Evolutionary conservation across 2,113 vertebrate genomes (phyloP).

Genomic region (Collichthys lucidus): DNA sequence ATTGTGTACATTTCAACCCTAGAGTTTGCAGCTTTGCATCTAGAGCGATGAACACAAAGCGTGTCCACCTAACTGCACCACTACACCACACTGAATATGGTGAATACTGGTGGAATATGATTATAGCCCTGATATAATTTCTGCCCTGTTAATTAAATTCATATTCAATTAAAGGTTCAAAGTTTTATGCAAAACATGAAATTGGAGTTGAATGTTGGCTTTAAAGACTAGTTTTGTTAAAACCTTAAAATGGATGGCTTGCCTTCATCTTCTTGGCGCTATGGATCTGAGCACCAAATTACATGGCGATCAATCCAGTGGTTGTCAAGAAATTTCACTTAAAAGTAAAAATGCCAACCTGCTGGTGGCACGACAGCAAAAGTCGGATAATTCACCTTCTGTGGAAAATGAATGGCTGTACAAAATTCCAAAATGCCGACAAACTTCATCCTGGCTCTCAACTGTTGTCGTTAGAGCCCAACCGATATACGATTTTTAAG

Average conservation of each 20-base stretch:
- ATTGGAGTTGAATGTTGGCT: neutral
- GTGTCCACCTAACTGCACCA: neutral
- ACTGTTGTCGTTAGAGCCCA: neutral
- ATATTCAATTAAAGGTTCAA: too few relatives aligned
- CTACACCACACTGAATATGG: neutral
- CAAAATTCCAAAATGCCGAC: too few relatives aligned
- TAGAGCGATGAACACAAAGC: constrained; percentile 2
- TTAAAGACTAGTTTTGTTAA: neutral
- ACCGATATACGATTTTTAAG: too few relatives aligned
- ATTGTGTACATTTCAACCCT: neutral
- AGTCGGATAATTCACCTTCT: too few relatives aligned
- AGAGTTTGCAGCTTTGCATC: neutral
- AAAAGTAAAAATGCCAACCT: neutral
- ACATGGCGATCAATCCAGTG: neutral
- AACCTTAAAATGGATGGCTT: neutral
- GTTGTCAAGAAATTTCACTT: neutral
- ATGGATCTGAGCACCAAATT: neutral
- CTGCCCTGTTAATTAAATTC: neutral
- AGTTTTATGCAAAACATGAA: constrained; percentile 1
- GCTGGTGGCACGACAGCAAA: neutral
- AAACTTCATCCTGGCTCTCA: neutral
- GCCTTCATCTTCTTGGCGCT: too few relatives aligned
- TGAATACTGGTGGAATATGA: neutral
- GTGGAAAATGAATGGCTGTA: neutral
- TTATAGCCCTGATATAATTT: neutral